Conservation (phyloP, 2,888 invertebrate species). For the Acleris cristana region DNA sequence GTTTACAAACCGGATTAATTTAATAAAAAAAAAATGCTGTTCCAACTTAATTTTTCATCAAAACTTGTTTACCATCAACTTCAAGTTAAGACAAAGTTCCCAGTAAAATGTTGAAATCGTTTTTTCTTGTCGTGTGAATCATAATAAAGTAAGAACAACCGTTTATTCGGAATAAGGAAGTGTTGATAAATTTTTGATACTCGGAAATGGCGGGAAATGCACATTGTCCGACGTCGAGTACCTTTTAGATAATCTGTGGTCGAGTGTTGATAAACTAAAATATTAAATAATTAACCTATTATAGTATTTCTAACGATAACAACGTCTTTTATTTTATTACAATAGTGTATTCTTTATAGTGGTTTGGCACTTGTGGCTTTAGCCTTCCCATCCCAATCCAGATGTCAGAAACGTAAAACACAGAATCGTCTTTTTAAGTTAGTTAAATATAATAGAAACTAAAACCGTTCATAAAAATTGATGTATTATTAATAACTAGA, state of each 20-base stretch:
- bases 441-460: too few species aligned
- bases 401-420: too few species aligned
- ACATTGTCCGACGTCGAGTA: too few species aligned
- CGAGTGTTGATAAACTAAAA: slow-evolving; percentile 7
- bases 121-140: not conserved
- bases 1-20: slow-evolving; percentile 4
- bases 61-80: not conserved
- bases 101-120: not conserved
- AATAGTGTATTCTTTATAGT: not conserved
- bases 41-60: not conserved
- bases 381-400: too few species aligned
- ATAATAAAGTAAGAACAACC: too few species aligned
- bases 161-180: not conserved
- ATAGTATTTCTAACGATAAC: not conserved
- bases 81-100: not conserved
- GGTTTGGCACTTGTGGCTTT: too few species aligned
- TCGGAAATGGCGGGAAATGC: not conserved
- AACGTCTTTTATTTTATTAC: not conserved
- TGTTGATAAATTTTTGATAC: not conserved
- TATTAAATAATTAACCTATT: too few species aligned
- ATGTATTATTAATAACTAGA: too few species aligned
- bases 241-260: not conserved
- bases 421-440: too few species aligned
- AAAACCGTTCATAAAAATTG: too few species aligned
- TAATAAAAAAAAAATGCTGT: not conserved